Evolutionary conservation across 35 echinoderm and acorn worm genomes (phyloP).

Genomic region (Strongylocentrotus purpuratus): DNA sequence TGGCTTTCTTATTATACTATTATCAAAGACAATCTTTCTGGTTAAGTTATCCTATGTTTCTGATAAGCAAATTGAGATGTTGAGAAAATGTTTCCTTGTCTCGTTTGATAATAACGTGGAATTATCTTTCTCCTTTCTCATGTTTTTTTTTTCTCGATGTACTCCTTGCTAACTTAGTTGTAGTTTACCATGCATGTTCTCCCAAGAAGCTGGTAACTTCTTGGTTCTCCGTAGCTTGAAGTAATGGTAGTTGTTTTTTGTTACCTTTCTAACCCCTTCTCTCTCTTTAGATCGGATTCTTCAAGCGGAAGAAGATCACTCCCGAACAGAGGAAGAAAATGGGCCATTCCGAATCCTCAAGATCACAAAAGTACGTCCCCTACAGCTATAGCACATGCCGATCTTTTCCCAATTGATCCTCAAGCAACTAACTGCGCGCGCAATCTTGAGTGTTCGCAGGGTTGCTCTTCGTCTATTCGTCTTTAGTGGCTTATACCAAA

Average conservation of each 20-base stretch:
- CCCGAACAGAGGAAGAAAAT: slow-evolving; percentile 34
- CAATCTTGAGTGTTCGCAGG: neutral
- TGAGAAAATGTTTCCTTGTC: no score
- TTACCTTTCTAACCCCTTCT: slow-evolving; percentile 24
- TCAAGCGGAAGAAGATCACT: slow-evolving; percentile 37
- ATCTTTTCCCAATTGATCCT: neutral
- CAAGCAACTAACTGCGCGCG: neutral
- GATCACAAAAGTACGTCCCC: slow-evolving; percentile 11
- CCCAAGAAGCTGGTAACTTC: no score
- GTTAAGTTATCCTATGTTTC: no score
- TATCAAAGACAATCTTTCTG: no score
- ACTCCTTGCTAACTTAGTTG: neutral
- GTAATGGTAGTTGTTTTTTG: slow-evolving; percentile 28
- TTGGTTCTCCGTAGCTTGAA: neutral
- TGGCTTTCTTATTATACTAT: no score
- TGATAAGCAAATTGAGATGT: no score
- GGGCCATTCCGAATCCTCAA: neutral
- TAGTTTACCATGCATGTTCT: neutral
- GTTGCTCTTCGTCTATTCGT: neutral
- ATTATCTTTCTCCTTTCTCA: no score
- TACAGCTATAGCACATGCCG: neutral
- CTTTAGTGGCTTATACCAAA: neutral
- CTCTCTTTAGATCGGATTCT: slow-evolving; percentile 23
- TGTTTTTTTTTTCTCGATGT: no score
- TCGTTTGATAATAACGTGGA: no score